A percentile compares a stretch with the other conserved stretches of the same genome.
Conservation (phyloP, 2,113 vertebrate species). For the Loxodonta africana region DNA sequence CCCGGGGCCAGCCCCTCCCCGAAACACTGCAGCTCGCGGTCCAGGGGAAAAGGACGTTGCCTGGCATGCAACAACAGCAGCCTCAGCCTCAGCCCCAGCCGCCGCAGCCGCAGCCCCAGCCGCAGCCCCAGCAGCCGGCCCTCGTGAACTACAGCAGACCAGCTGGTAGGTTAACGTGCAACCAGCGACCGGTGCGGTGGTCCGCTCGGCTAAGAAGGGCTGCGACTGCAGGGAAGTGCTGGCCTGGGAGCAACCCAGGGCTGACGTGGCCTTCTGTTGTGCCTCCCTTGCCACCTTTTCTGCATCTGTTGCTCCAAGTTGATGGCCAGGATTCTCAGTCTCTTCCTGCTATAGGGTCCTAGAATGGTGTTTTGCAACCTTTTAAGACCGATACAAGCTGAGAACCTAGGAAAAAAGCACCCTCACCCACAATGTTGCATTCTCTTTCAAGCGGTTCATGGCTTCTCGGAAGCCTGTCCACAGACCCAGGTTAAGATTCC, state of each 20-base stretch:
- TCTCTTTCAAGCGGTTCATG: not conserved
- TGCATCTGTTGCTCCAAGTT: not conserved
- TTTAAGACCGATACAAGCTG: not conserved
- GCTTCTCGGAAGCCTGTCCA: not conserved
- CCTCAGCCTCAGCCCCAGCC: not conserved
- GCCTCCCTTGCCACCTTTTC: not conserved
- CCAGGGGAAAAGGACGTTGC: constrained; percentile 97
- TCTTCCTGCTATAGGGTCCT: not conserved
- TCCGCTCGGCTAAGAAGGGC: not conserved
- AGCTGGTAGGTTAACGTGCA: constrained; percentile 90
- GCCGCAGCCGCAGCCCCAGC: not conserved
- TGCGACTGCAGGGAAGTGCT: not conserved
- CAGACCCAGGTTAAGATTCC: not conserved
- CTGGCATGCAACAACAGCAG: constrained; percentile 94
- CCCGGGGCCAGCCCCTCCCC: constrained; percentile 96
- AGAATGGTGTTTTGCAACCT: not conserved
- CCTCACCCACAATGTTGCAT: not conserved
- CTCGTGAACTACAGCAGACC: constrained; percentile 92
- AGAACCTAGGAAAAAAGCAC: not conserved
- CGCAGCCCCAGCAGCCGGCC: constrained; percentile 80
- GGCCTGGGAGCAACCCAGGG: not conserved
- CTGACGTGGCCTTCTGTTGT: not conserved
- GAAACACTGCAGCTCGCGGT: constrained; percentile 99
- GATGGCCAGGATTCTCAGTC: not conserved
- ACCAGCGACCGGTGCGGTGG: not conserved